A percentile compares a stretch with the other conserved stretches of the same genome.
These are phyloP conservation scores for Zaprionus inermis DNA, from an alignment of 1,140 invertebrate genomes.

Conservation along the genomic window DNA sequence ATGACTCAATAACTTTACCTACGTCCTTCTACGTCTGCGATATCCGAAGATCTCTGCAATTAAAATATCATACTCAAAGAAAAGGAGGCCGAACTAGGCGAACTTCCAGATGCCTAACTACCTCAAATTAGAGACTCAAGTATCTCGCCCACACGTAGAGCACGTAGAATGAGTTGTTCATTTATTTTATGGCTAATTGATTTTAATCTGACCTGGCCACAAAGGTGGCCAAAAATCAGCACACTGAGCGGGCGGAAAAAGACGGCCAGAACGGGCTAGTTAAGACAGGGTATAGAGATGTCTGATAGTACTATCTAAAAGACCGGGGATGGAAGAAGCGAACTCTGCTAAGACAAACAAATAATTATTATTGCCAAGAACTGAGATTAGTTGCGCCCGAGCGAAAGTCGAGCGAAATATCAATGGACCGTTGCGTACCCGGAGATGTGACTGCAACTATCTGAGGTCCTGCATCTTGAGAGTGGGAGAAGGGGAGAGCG, in stretches of 20 bases:
- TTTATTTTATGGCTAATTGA: constrained; percentile 80
- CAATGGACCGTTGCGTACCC: constrained; percentile 47
- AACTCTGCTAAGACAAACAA: constrained; percentile 31
- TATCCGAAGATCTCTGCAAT: constrained; percentile 10
- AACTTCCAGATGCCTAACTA: constrained; percentile 9
- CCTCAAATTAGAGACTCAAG: constrained; percentile 37
- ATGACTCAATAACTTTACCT: constrained; percentile 2
- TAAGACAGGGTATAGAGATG: constrained; percentile 20
- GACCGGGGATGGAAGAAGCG: neutral
- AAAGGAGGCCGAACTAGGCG: neutral
- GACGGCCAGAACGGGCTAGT: too few species aligned
- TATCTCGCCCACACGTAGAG: constrained; percentile 49
- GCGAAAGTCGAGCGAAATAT: constrained; percentile 51
- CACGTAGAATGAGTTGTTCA: constrained; percentile 53
- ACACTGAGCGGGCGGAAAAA: constrained; percentile 60
- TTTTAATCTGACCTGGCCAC: constrained; percentile 63
- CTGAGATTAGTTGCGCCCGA: constrained; percentile 74
- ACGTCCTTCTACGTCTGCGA: neutral
- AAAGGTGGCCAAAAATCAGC: constrained; percentile 73
- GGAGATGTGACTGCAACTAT: constrained; percentile 41
- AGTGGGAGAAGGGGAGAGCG: neutral
- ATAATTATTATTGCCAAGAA: constrained; percentile 67
- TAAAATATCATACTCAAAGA: constrained; percentile 37
- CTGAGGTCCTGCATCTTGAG: constrained; percentile 50
- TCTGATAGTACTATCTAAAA: constrained; percentile 42